Evolutionary conservation across 1,140 invertebrate genomes (phyloP).

Genomic region (Contarinia nasturtii): DNA sequence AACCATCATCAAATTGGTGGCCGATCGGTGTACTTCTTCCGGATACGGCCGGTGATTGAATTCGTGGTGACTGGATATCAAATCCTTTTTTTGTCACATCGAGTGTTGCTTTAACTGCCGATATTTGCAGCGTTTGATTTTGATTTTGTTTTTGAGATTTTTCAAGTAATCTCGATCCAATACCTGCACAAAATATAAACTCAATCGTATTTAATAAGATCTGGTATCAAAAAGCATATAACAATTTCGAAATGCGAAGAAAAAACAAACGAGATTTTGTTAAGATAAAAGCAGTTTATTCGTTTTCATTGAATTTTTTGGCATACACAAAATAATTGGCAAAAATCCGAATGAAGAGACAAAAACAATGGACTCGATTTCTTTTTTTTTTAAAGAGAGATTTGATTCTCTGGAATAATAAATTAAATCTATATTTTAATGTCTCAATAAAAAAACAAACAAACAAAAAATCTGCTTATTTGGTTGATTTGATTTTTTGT

Average conservation of each 20-base stretch:
- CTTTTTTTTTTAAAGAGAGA: too few species aligned
- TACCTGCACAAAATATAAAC: constrained; percentile 1
- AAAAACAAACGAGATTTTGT: constrained; percentile 3
- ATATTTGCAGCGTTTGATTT: neutral
- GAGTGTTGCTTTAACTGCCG: neutral
- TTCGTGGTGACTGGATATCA: constrained; percentile 20
- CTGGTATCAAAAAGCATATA: neutral
- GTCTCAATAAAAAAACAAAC: too few species aligned
- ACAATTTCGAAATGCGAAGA: neutral
- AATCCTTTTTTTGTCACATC: constrained; percentile 19
- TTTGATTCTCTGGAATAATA: too few species aligned
- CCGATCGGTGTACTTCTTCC: constrained; percentile 28
- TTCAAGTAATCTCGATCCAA: neutral
- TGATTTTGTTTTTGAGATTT: neutral
- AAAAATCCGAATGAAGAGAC: too few species aligned
- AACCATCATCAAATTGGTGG: constrained; percentile 4
- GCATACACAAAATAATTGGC: too few species aligned
- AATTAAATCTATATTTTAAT: too few species aligned
- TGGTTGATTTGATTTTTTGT: neutral
- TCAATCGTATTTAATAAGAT: neutral
- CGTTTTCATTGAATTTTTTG: too few species aligned
- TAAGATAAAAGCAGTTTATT: too few species aligned
- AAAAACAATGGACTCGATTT: too few species aligned
- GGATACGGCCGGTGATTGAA: constrained; percentile 31
- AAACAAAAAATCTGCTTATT: too few species aligned